These are phyloP conservation scores for Acleris emargana DNA, from an alignment of 2,888 invertebrate species.

Conservation along the genomic window DNA sequence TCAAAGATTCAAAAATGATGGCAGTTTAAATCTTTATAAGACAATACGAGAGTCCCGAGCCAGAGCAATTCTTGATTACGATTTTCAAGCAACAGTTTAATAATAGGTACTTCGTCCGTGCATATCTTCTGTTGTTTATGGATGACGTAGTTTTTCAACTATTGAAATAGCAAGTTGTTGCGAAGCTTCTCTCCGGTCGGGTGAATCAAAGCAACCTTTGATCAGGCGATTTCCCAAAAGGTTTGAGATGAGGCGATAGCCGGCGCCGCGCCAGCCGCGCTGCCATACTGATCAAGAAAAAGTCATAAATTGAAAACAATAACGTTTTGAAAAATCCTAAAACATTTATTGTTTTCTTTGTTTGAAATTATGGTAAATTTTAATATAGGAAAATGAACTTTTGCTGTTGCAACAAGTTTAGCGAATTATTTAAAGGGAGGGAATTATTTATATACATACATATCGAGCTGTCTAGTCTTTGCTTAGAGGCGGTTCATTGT, in stretches of 20 bases:
- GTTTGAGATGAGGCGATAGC: slow-evolving; percentile 35
- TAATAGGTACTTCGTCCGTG: too few species aligned
- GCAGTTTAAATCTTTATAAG: slow-evolving; percentile 67
- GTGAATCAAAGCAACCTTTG: slow-evolving; percentile 58
- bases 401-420: background rate
- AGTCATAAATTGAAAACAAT: slow-evolving; percentile 6
- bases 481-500: slow-evolving; percentile 9
- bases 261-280: slow-evolving; percentile 12
- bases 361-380: too few species aligned
- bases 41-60: slow-evolving; percentile 58
- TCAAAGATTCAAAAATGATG: slow-evolving; percentile 73
- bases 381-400: background rate
- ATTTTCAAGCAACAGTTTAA: too few species aligned
- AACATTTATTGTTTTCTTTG: too few species aligned
- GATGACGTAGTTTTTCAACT: slow-evolving; percentile 8
- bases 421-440: background rate
- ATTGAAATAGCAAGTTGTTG: slow-evolving; percentile 13
- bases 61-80: background rate
- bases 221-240: slow-evolving; percentile 49
- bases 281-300: slow-evolving; percentile 9
- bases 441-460: background rate
- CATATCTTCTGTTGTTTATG: background rate
- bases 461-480: slow-evolving; percentile 11
- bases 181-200: slow-evolving; percentile 42
- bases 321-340: background rate